Conservation (phyloP, 2,113 vertebrate species). For the Orycteropus afer region DNA sequence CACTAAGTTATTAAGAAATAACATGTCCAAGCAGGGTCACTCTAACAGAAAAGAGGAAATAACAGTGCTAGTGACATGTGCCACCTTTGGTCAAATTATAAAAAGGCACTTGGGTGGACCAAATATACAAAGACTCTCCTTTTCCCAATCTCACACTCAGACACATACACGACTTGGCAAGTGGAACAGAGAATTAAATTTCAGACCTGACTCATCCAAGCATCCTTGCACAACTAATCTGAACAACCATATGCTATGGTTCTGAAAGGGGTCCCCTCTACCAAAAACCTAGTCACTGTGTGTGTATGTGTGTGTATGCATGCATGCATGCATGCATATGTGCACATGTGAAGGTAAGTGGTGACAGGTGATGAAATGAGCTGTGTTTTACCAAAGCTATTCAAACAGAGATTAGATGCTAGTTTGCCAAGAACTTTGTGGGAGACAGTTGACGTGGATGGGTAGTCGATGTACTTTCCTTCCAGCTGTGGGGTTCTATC, state of each 20-base stretch:
- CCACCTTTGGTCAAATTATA: neutral
- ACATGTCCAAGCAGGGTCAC: neutral
- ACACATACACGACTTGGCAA: neutral
- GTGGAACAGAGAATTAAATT: neutral
- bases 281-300: neutral
- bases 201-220: neutral
- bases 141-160: neutral
- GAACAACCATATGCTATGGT: neutral
- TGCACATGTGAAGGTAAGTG: neutral
- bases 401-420: neutral
- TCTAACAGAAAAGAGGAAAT: neutral
- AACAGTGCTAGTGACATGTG: neutral
- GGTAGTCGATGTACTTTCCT: conserved; percentile 8
- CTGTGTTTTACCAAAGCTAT: neutral
- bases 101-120: neutral
- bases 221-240: neutral
- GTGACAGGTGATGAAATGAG: neutral
- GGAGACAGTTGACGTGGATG: neutral
- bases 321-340: neutral
- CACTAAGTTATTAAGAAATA: neutral
- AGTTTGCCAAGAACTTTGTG: neutral
- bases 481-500: neutral
- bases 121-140: neutral
- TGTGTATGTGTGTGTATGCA: neutral
- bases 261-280: neutral